Evolutionary conservation across 2,888 invertebrate genomes (phyloP).

Genomic region (Idaea straminata): DNA sequence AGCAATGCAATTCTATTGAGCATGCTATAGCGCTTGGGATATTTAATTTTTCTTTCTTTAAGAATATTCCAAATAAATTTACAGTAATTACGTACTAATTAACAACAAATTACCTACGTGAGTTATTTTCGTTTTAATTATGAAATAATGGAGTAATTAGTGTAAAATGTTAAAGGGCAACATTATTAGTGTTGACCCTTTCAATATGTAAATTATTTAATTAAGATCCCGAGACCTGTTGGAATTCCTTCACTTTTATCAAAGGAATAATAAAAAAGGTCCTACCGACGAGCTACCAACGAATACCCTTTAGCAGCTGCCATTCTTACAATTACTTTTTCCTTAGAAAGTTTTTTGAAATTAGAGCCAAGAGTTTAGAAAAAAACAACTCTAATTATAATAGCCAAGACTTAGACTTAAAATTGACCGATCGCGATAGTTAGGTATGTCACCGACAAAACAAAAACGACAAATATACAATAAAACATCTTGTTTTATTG

Average conservation of each 20-base stretch:
- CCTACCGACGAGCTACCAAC: background rate
- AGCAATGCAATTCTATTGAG: too few species aligned
- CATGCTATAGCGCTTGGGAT: too few species aligned
- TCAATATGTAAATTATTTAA: conserved; percentile 21
- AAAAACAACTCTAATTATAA: background rate
- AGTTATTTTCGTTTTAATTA: background rate
- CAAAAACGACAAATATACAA: too few species aligned
- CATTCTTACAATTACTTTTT: background rate
- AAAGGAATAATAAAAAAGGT: background rate
- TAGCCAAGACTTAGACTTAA: background rate
- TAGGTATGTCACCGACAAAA: too few species aligned
- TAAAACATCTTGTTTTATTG: too few species aligned
- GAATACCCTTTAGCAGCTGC: background rate
- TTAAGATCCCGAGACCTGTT: conserved; percentile 8
- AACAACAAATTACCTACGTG: too few species aligned
- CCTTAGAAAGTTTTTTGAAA: background rate
- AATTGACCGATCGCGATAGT: too few species aligned
- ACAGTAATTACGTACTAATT: too few species aligned
- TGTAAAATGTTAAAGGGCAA: background rate
- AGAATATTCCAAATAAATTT: too few species aligned
- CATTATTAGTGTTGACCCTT: conserved; percentile 10
- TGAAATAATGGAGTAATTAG: background rate
- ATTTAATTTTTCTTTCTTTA: too few species aligned
- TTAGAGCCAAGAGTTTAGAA: background rate
- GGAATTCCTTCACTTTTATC: background rate